Percentiles rank a stretch among this genome's conserved stretches.
These are phyloP conservation scores for Malachius bipustulatus DNA, from an alignment of 2,888 invertebrate species.

Conservation along the genomic window DNA sequence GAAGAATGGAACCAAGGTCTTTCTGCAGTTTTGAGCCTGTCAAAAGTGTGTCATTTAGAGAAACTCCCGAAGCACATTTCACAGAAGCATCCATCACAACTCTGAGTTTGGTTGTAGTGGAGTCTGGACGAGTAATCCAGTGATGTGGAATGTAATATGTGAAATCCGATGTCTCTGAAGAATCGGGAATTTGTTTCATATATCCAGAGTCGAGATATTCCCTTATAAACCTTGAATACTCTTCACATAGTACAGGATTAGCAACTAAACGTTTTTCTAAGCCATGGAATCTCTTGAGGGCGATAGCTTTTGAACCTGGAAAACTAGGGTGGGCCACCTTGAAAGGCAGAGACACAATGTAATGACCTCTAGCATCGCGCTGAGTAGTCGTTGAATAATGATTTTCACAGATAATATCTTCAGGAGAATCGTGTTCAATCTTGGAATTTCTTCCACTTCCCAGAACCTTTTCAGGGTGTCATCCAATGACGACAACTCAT, in stretches of 20 bases:
- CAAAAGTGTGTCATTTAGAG: slow-evolving; percentile 13
- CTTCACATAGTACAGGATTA: not conserved
- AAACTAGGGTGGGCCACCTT: not conserved
- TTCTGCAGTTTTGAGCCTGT: slow-evolving; percentile 13
- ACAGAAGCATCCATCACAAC: slow-evolving; percentile 12
- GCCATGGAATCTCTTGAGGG: not conserved
- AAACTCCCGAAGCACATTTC: slow-evolving; percentile 1
- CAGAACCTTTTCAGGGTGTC: slow-evolving; percentile 2
- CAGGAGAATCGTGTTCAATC: not conserved
- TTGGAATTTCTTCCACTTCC: slow-evolving; percentile 5
- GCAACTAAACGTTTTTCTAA: not conserved
- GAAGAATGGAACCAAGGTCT: slow-evolving; percentile 10
- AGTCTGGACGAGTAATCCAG: slow-evolving; percentile 7
- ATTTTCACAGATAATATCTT: slow-evolving; percentile 4
- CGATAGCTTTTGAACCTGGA: not conserved
- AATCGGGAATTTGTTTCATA: too few relatives aligned
- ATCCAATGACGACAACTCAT: slow-evolving; percentile 1
- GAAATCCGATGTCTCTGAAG: not conserved
- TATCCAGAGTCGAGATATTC: slow-evolving; percentile 12
- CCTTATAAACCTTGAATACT: slow-evolving; percentile 12
- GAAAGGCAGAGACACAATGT: slow-evolving; percentile 2
- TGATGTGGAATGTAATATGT: slow-evolving; percentile 15
- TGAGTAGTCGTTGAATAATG: not conserved
- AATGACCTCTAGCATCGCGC: not conserved
- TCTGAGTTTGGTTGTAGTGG: slow-evolving; percentile 9